Evolutionary conservation across 2,888 invertebrate genomes (phyloP).

Genomic region (Ommatoiulus sabulosus): DNA sequence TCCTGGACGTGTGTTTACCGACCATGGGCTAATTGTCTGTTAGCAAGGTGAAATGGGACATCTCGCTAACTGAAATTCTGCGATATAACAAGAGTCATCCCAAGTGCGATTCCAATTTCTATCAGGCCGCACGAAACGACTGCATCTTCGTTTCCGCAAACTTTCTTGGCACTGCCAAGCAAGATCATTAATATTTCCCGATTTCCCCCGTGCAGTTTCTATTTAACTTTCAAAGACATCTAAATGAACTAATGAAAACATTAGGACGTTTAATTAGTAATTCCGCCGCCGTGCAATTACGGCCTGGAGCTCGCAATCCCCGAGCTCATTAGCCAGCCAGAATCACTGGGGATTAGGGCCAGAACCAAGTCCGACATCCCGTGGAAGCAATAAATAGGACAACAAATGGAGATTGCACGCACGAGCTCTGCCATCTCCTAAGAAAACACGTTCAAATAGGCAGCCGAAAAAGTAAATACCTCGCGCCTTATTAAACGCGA

Average conservation of each 20-base stretch:
- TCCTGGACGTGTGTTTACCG: too few species aligned
- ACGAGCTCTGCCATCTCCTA: neutral
- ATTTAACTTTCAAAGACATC: conserved; percentile 27
- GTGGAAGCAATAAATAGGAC: neutral
- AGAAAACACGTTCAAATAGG: neutral
- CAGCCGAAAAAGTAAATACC: conserved; percentile 12
- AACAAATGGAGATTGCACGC: conserved; percentile 28
- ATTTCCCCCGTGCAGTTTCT: conserved; percentile 19
- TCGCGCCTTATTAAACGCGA: conserved; percentile 8
- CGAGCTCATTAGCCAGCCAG: conserved; percentile 3
- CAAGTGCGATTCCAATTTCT: neutral
- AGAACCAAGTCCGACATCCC: conserved; percentile 10
- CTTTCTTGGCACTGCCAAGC: neutral
- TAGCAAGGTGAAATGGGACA: too few species aligned
- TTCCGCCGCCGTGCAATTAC: conserved; percentile 40
- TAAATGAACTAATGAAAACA: conserved; percentile 48
- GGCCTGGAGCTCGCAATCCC: neutral
- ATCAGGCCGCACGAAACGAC: neutral
- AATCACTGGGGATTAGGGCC: conserved; percentile 38
- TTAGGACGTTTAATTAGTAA: conserved; percentile 51
- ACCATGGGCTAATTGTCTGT: too few species aligned
- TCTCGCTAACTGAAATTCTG: too few species aligned
- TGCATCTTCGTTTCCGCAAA: neutral
- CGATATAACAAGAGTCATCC: neutral
- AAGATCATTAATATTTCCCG: neutral